Evolutionary conservation across 2,888 invertebrate genomes (phyloP).

Genomic region (Apocheima hispidaria): DNA sequence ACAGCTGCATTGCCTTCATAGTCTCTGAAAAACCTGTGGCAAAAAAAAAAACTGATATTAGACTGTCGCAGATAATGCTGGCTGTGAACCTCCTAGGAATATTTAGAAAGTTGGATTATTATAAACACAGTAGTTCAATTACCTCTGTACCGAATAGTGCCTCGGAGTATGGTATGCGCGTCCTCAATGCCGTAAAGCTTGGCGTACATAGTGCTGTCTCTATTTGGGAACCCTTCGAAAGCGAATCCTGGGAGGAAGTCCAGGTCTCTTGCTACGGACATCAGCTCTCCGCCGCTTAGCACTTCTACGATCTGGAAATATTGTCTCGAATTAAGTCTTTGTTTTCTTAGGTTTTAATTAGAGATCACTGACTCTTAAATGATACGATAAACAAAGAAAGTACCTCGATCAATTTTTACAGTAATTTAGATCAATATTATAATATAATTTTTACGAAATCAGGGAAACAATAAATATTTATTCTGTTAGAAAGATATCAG

Average conservation of each 20-base stretch:
- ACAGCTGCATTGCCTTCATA: constrained; percentile 93
- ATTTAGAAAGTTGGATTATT: no score
- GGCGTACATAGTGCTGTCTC: constrained; percentile 96
- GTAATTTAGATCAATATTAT: no score
- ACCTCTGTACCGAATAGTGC: constrained; percentile 96
- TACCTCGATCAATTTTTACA: no score
- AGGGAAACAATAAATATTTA: no score
- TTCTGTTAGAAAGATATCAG: no score
- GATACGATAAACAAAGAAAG: no score
- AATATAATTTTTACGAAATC: no score
- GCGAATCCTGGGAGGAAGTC: constrained; percentile 98
- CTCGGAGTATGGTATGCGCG: constrained; percentile 95
- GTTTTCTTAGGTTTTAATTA: no score
- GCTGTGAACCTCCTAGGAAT: background rate
- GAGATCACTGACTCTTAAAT: no score
- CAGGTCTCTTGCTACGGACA: constrained; percentile 92
- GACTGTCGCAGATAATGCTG: no score
- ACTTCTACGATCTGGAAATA: constrained; percentile 92
- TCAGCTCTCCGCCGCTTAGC: constrained; percentile 94
- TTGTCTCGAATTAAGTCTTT: no score
- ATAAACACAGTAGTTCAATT: constrained; percentile 9
- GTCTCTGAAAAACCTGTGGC: constrained; percentile 93
- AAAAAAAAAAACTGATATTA: background rate
- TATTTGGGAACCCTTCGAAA: constrained; percentile 98
- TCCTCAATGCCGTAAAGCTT: constrained; percentile 95